Evolutionary conservation across 2,888 invertebrate species (phyloP).

Genomic region (Agrochola lychnidis): DNA sequence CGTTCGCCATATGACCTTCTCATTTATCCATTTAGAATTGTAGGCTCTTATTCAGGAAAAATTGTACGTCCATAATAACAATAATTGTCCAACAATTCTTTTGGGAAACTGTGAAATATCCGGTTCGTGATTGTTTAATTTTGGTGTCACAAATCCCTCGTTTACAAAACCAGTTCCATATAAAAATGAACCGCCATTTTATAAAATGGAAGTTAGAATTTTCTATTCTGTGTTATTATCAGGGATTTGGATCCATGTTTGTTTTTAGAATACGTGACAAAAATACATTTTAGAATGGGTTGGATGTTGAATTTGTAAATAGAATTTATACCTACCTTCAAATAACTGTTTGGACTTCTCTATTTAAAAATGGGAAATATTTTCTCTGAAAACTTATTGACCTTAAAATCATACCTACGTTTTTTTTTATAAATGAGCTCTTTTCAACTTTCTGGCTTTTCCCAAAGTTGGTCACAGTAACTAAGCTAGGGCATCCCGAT

Average conservation of each 20-base stretch:
- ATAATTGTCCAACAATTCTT: constrained; percentile 66
- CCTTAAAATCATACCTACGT: background rate
- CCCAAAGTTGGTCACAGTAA: background rate
- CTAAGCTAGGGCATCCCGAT: too few species aligned
- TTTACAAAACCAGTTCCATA: constrained; percentile 27
- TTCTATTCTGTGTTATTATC: constrained; percentile 47
- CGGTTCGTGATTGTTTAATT: constrained; percentile 60
- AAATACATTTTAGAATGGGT: constrained; percentile 45
- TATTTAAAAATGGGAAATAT: background rate
- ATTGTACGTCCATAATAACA: constrained; percentile 60
- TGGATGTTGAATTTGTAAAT: constrained; percentile 34
- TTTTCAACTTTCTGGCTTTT: background rate
- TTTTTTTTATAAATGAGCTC: background rate
- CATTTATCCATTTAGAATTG: constrained; percentile 73
- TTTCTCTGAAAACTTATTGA: background rate
- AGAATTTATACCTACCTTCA: background rate
- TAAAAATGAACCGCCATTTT: constrained; percentile 45
- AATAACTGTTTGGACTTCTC: background rate
- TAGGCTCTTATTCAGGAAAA: constrained; percentile 56
- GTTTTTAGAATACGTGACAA: constrained; percentile 51
- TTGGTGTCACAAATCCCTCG: constrained; percentile 40
- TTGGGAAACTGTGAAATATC: constrained; percentile 62
- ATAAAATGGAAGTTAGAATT: constrained; percentile 38
- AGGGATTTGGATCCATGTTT: constrained; percentile 45
- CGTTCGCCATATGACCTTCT: constrained; percentile 65